Evolutionary conservation across 1,140 invertebrate genomes (phyloP).

Genomic region (Drusus annulatus): DNA sequence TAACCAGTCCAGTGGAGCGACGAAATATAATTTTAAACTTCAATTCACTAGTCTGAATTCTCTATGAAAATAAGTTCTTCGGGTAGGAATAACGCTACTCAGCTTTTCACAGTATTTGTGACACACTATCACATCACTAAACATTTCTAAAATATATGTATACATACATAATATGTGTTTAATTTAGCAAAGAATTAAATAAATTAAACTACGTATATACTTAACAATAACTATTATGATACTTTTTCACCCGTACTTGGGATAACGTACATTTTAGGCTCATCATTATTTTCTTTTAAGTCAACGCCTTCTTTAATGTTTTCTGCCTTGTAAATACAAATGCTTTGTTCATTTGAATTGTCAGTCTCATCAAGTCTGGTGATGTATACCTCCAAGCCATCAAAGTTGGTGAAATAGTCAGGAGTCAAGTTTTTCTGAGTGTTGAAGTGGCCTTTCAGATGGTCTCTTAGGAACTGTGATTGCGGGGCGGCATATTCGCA

Average conservation of each 20-base stretch:
- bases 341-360: conserved; percentile 61
- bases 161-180: too few relatives aligned
- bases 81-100: background rate
- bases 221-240: too few relatives aligned
- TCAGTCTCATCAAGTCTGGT: conserved; percentile 63
- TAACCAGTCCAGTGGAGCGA: too few relatives aligned
- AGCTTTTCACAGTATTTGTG: background rate
- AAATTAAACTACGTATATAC: too few relatives aligned
- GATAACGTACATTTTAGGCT: conserved; percentile 69
- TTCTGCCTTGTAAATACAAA: conserved; percentile 63
- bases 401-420: conserved; percentile 75
- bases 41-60: too few relatives aligned
- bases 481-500: conserved; percentile 88
- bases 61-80: conserved; percentile 8
- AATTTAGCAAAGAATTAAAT: too few relatives aligned
- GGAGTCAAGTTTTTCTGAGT: conserved; percentile 73
- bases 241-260: conserved; percentile 71
- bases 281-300: background rate
- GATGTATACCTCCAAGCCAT: conserved; percentile 70
- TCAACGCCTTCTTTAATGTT: conserved; percentile 61
- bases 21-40: too few relatives aligned
- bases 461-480: conserved; percentile 83
- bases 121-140: conserved; percentile 11
- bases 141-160: conserved; percentile 11
- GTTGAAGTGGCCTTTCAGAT: conserved; percentile 85